A percentile compares a stretch with the other conserved stretches of the same genome.
phyloP scores from a whole-genome alignment of 2,113 vertebrate genomes.

The Caranx ignobilis region DNA sequence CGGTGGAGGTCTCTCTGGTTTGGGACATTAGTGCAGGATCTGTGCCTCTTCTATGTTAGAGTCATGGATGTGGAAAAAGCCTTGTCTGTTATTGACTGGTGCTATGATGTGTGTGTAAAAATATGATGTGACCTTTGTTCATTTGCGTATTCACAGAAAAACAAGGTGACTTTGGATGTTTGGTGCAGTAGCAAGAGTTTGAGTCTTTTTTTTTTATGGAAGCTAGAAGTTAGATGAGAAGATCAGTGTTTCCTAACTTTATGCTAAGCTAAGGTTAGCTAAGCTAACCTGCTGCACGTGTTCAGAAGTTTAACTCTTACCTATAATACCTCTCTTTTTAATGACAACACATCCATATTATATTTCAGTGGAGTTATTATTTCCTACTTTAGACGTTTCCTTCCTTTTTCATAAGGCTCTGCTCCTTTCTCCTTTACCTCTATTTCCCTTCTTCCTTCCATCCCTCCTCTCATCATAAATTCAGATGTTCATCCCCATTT shows the following conservation, averaged over 20 bases:
- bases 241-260: too few relatives aligned
- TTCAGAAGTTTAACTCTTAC: too few relatives aligned
- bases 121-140: not conserved
- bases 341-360: too few relatives aligned
- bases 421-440: not conserved
- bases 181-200: not conserved
- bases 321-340: too few relatives aligned
- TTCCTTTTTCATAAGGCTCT: not conserved
- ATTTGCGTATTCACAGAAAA: not conserved
- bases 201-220: not conserved
- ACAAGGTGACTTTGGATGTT: not conserved
- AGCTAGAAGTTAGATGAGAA: too few relatives aligned
- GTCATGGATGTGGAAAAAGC: not conserved
- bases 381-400: not conserved
- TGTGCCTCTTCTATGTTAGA: not conserved
- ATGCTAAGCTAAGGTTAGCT: too few relatives aligned
- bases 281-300: too few relatives aligned
- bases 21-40: not conserved
- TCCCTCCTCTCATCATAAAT: not conserved
- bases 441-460: not conserved
- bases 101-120: not conserved
- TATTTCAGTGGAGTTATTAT: too few relatives aligned
- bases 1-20: not conserved
- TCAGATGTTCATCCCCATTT: too few relatives aligned
- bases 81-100: not conserved